Conservation (phyloP, 2,113 vertebrate genomes). For the Sphyrna mokarran region DNA sequence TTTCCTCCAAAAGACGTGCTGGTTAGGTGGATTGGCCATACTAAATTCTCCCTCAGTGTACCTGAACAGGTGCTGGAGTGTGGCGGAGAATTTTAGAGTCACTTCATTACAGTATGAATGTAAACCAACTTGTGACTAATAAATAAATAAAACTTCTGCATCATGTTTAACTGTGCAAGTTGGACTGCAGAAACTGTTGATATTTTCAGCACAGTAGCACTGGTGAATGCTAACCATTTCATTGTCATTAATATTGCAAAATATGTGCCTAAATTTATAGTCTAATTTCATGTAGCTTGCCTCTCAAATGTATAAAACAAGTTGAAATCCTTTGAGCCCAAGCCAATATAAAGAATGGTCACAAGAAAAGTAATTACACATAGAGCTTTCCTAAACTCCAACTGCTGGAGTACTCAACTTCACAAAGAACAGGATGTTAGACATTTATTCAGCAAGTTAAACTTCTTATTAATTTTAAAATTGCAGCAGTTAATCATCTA, state of each 20-base stretch:
- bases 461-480: conserved; percentile 11
- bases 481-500: neutral
- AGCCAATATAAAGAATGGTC: neutral
- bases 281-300: neutral
- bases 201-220: neutral
- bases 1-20: too few relatives aligned
- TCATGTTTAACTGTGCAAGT: too few relatives aligned
- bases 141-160: too few relatives aligned
- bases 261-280: neutral
- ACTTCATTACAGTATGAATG: too few relatives aligned
- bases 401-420: neutral
- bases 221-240: neutral
- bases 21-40: too few relatives aligned
- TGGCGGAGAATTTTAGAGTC: too few relatives aligned
- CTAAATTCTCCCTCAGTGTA: too few relatives aligned
- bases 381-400: neutral
- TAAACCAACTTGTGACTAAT: too few relatives aligned
- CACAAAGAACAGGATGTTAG: neutral
- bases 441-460: neutral
- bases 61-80: too few relatives aligned
- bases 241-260: neutral
- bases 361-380: neutral
- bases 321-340: neutral
- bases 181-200: neutral
- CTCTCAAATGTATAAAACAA: neutral